Evolutionary conservation across 2,888 invertebrate genomes (phyloP), one percentile per base, ranked within the genome.

Genomic region (Hypolimnas misippus): DNA sequence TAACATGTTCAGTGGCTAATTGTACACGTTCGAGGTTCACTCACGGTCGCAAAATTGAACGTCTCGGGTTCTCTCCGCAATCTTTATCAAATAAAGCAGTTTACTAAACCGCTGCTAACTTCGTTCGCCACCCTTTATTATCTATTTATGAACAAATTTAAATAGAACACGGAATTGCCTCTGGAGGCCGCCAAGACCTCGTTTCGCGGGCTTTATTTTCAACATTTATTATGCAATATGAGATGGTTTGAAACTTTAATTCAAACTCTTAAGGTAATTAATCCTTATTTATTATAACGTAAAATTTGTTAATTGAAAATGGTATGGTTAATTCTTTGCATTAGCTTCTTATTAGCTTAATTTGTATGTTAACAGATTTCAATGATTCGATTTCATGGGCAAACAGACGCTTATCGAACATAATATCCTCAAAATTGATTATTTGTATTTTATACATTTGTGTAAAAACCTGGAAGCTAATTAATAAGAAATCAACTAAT

Each of bases 81-180:
- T 87, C 85, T 88, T 86, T 83, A 87, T 84, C 81, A 79, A 86
- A 84, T 88, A 83, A 85, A 83, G 78, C 82, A 83, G 85, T 86
- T 87, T 83, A 81, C 77, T 72, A 80, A 82, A 82, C 84, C 82
- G 73, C 81, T 69, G 73, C 78, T 76, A 75, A 80, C 77, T 77
- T 77, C 71, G 57, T 61, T 65, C 73, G 76, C 79, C 79, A 74
- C 76, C 79, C 81, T 77, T 77, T 79, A 84, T 85, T 84, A 87
- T 82, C 79, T 84, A 87, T 88, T 88, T 86, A 86, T 84, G 81
- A 86, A 83, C 79, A 81, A 82, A 83, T 85, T 85, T 81, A 83
- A 84, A 81, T 80, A 79, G 76, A 81, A 76, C 76, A 65, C 67
- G 67, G 71, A 71, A 75, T 57, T 40, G 52, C 59, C 65, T 65